Conservation (phyloP, 1,140 invertebrate genomes). For the Zophobas morio region DNA sequence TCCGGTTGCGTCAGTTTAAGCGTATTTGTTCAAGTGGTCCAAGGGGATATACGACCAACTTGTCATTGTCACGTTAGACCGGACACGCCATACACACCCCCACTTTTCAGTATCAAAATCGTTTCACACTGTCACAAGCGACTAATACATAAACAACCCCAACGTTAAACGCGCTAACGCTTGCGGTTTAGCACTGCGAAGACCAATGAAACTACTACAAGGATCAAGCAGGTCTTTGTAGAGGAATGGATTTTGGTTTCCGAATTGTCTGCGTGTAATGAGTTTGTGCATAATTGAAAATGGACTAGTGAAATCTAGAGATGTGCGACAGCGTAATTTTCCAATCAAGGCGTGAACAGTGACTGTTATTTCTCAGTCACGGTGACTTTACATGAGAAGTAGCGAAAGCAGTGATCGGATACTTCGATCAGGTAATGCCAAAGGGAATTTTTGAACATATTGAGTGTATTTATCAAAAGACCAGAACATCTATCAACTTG, state of each 20-base stretch:
- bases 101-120: slow-evolving; percentile 43
- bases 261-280: too few species aligned
- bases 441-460: too few species aligned
- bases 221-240: background rate
- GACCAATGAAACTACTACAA: slow-evolving; percentile 1
- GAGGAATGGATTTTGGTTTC: background rate
- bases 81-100: slow-evolving; percentile 42
- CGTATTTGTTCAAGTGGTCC: slow-evolving; percentile 51
- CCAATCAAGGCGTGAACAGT: too few species aligned
- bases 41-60: slow-evolving; percentile 50
- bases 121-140: slow-evolving; percentile 21
- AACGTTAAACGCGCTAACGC: slow-evolving; percentile 22
- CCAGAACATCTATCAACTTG: too few species aligned
- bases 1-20: slow-evolving; percentile 48
- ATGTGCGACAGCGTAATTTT: too few species aligned
- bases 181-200: background rate
- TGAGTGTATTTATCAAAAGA: too few species aligned
- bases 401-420: too few species aligned
- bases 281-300: too few species aligned
- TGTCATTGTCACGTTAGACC: slow-evolving; percentile 49
- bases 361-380: too few species aligned
- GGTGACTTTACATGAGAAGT: too few species aligned
- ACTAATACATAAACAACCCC: slow-evolving; percentile 25
- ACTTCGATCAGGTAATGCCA: too few species aligned
- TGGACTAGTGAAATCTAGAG: too few species aligned